Conservation (phyloP, 2,888 invertebrate species). For the Mesodorylaimus sp. region DNA sequence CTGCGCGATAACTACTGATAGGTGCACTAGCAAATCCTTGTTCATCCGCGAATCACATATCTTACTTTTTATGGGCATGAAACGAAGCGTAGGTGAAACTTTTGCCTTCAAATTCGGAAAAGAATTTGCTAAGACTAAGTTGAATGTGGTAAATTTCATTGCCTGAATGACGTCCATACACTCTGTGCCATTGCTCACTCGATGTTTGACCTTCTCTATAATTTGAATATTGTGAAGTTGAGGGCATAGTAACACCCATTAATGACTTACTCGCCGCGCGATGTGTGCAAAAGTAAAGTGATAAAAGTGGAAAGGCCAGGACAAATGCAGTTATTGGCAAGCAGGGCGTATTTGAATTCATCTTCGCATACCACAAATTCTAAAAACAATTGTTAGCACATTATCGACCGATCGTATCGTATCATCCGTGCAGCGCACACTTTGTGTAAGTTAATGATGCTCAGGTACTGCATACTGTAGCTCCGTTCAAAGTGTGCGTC, state of each 20-base stretch:
- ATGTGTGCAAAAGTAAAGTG: constrained; percentile 81
- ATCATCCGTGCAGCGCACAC: no score
- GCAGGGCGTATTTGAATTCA: constrained; percentile 89
- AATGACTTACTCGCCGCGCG: constrained; percentile 74
- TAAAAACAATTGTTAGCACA: constrained; percentile 15
- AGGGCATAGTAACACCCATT: not conserved
- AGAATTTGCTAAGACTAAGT: constrained; percentile 81
- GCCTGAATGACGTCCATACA: constrained; percentile 95
- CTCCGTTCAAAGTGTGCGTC: no score
- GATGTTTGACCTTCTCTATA: constrained; percentile 77
- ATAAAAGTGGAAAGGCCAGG: constrained; percentile 92
- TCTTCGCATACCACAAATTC: constrained; percentile 97
- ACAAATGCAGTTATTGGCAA: constrained; percentile 94
- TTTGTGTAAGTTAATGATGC: no score
- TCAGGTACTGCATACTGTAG: no score
- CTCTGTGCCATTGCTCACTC: constrained; percentile 88
- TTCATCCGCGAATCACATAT: constrained; percentile 6
- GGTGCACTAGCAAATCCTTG: no score
- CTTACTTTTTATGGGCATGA: constrained; percentile 88
- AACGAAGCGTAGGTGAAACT: constrained; percentile 99
- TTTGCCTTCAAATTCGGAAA: constrained; percentile 94
- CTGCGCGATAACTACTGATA: no score
- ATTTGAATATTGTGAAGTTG: no score
- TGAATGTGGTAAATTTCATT: constrained; percentile 97
- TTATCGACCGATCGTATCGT: not conserved